Percentiles rank a stretch among this genome's conserved stretches.
Evolutionary conservation across 2,888 invertebrate species (phyloP).

Genomic region (Nineta flava): DNA sequence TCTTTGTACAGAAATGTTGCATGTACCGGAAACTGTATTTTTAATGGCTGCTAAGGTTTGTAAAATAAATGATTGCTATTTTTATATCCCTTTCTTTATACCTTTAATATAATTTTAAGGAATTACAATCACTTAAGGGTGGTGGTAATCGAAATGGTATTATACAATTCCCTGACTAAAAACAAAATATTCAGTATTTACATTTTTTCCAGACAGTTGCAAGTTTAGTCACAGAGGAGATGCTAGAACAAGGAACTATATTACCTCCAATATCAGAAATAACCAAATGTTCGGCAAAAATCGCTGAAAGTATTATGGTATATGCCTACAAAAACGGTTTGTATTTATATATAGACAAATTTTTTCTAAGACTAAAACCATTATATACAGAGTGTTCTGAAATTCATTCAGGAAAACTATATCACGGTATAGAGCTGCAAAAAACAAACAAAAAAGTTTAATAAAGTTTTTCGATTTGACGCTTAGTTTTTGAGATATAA

Average conservation of each 20-base stretch:
- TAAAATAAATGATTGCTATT: background rate
- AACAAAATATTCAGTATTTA: background rate
- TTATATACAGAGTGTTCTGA: too few species aligned
- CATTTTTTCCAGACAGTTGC: conserved; percentile 50
- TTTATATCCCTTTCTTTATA: background rate
- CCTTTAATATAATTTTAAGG: background rate
- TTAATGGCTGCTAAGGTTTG: conserved; percentile 79
- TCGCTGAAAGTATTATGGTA: conserved; percentile 65
- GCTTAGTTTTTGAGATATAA: too few species aligned
- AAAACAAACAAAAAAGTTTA: too few species aligned
- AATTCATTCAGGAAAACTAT: too few species aligned
- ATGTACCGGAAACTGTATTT: conserved; percentile 88
- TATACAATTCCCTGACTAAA: background rate
- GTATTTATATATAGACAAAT: too few species aligned
- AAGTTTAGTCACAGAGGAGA: conserved; percentile 63
- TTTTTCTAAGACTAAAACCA: too few species aligned
- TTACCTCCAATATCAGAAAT: conserved; percentile 81
- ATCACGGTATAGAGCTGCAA: too few species aligned
- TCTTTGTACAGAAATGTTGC: conserved; percentile 79
- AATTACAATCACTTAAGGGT: too few species aligned
- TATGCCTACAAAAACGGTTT: conserved; percentile 79
- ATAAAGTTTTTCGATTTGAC: too few species aligned
- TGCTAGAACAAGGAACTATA: conserved; percentile 72
- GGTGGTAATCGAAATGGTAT: too few species aligned
- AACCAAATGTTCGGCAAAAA: conserved; percentile 74